phyloP scores from a whole-genome alignment of 37 sponge, comb jelly and placozoan species.

The Eunapius fragilis region DNA sequence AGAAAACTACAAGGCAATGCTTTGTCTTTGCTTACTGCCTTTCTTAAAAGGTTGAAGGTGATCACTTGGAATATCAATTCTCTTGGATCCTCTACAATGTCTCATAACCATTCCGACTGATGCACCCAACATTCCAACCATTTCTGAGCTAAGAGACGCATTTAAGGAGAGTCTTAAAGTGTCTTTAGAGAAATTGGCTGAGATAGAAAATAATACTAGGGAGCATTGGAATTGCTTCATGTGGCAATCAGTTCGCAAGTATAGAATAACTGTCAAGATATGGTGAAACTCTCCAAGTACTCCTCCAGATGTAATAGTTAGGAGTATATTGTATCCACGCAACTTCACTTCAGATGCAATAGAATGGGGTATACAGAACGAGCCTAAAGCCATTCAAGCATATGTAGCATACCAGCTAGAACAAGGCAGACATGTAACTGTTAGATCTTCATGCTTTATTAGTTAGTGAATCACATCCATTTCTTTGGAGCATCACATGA shows the following conservation, averaged over 20 bases:
- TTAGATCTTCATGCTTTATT: background rate
- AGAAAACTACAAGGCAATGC: conserved; percentile 11
- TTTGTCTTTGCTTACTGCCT: background rate
- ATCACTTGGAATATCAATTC: background rate
- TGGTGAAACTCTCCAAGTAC: background rate
- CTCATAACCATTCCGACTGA: background rate
- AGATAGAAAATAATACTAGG: background rate
- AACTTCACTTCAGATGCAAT: background rate
- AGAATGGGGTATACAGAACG: background rate
- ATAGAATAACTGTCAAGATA: background rate
- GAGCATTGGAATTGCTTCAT: background rate
- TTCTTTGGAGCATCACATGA: background rate
- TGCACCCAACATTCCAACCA: background rate
- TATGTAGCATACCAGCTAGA: no score
- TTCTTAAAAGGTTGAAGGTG: background rate
- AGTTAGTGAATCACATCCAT: background rate
- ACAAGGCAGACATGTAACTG: background rate
- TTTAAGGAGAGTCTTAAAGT: background rate
- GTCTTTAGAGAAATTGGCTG: background rate
- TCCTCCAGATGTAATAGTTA: background rate
- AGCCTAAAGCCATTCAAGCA: background rate
- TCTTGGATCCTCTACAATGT: background rate
- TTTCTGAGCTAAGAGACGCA: background rate
- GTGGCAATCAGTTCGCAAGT: conserved; percentile 9
- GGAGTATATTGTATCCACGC: background rate